phyloP scores from a whole-genome alignment of 2,888 invertebrate species.

The Ethmia dodecea region DNA sequence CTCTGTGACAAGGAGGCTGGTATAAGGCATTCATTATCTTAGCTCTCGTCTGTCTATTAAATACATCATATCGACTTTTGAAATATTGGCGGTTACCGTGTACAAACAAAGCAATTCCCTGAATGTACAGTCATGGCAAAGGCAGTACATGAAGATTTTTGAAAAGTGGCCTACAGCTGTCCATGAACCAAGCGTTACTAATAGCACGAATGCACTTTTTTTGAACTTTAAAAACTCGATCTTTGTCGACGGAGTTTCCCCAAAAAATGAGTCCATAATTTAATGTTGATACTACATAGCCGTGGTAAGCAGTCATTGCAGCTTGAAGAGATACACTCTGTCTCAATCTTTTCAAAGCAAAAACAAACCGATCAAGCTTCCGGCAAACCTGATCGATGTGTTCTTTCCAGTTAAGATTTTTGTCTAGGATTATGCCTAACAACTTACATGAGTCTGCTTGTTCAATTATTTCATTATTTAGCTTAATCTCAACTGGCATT shows the following conservation, averaged over 20 bases:
- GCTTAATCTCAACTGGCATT: too few relatives aligned
- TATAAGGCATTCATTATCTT: background rate
- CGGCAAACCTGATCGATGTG: too few relatives aligned
- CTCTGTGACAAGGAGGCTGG: background rate
- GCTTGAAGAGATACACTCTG: too few relatives aligned
- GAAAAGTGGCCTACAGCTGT: constrained; percentile 14
- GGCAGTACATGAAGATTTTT: constrained; percentile 9
- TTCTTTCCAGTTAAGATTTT: too few relatives aligned
- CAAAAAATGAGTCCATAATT: constrained; percentile 15
- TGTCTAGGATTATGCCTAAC: too few relatives aligned
- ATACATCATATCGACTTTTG: background rate
- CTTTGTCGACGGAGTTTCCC: constrained; percentile 12
- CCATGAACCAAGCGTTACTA: constrained; percentile 2
- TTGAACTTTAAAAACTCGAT: constrained; percentile 9
- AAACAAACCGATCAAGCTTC: too few relatives aligned
- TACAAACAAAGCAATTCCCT: constrained; percentile 1
- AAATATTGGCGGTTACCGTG: background rate
- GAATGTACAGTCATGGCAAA: constrained; percentile 14
- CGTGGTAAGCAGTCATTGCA: too few relatives aligned
- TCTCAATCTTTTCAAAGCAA: too few relatives aligned
- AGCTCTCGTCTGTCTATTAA: background rate
- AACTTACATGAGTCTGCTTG: too few relatives aligned
- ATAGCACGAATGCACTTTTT: constrained; percentile 17
- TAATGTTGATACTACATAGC: constrained; percentile 12
- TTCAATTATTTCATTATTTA: too few relatives aligned